Evolutionary conservation across 2,888 invertebrate species (phyloP), one percentile per base, ranked within the genome.

Genomic region (Metellina segmentata): DNA sequence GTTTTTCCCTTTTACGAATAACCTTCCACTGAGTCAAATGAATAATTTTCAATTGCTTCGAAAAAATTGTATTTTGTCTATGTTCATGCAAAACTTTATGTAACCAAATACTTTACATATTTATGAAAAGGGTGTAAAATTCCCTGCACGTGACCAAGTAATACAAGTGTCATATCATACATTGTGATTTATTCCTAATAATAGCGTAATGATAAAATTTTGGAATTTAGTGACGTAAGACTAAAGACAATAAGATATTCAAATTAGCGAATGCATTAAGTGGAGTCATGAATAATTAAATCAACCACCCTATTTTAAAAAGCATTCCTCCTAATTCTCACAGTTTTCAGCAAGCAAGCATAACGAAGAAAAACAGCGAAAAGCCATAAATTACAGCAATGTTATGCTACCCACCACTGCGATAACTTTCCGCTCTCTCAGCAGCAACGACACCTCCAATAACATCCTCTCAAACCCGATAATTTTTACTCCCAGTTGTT

Each of bases 391-490:
- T 61, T 61, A 61, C 61, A 13, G 61, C 61, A 61, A 61, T 16
- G 61, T 16, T 61, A 61, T 61, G 16, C 9, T 11, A 11, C 61
- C 61, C 61, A 16, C 61, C 61, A 61, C 61, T 16, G 34, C 61
- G 61, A 61, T 61, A 61, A 61, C 61, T 61, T 61, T 8, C 61
- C 61, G 61, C 61, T 61, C 7, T 61, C 61, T 61, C 61, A 61
- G 61, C 61, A 61, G 16, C 61, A 61, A 61, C 61, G 61, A 61
- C 61, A 61, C 61, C 61, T 61, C 16, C 34, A 51, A 85, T 74
- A 85, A 75, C 74, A 74, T 81, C n/a, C 34, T 71, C n/a, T 19
- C 8, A 82, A 72, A 82, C 34, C 74, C 85, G 85, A 85, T 85
- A 85, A 85, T 75, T 75, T 85, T 75, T 74, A 72, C 85, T 85